phyloP scores from a whole-genome alignment of 64 coral and sea anemone genomes.

The Dendrophyllia cribrosa region DNA sequence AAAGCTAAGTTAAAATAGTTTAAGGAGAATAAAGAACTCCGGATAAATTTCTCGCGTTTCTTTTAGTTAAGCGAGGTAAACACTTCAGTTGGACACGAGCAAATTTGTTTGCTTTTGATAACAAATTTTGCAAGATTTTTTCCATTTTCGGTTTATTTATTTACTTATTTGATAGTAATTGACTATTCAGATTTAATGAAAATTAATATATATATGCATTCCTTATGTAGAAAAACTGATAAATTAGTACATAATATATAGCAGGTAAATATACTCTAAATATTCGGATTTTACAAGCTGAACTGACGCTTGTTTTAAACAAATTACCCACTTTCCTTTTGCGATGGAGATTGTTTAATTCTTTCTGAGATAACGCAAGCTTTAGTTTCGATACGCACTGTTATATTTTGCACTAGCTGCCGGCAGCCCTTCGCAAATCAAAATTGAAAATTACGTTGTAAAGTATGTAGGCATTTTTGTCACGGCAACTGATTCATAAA shows the following conservation, averaged over 20 bases:
- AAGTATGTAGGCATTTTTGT: too few species aligned
- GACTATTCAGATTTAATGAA: background rate
- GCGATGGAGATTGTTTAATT: background rate
- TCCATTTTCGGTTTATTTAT: background rate
- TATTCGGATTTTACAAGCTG: background rate
- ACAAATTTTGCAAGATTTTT: constrained; percentile 34
- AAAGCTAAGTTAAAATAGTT: constrained; percentile 13
- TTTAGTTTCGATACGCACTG: background rate
- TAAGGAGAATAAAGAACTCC: background rate
- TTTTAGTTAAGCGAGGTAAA: background rate
- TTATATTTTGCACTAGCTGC: background rate
- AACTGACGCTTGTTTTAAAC: background rate
- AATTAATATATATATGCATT: background rate
- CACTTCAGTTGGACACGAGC: background rate
- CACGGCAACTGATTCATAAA: background rate
- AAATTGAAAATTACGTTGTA: background rate
- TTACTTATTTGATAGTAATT: constrained; percentile 38
- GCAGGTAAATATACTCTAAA: background rate
- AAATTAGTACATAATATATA: background rate
- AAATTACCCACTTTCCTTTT: background rate
- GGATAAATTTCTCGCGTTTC: background rate
- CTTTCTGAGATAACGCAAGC: background rate
- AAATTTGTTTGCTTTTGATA: constrained; percentile 64
- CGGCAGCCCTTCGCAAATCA: background rate
- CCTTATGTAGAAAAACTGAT: background rate